Evolutionary conservation across 1,140 invertebrate species (phyloP).

Genomic region (Cephus cinctus): DNA sequence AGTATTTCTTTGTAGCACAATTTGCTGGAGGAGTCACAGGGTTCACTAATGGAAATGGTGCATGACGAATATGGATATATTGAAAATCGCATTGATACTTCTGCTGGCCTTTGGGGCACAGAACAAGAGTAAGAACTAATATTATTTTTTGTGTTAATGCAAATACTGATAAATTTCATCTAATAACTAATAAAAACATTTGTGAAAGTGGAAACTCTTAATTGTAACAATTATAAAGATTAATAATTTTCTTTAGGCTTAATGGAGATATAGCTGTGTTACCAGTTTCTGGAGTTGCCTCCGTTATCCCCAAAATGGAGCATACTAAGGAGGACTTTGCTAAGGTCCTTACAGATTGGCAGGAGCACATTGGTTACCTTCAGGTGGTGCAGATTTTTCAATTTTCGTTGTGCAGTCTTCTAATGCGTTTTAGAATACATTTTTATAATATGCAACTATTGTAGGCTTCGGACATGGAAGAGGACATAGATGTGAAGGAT

Average conservation of each 20-base stretch:
- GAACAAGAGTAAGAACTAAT: slow-evolving; percentile 37
- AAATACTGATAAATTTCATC: no score
- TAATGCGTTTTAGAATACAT: not conserved
- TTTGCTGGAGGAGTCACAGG: slow-evolving; percentile 30
- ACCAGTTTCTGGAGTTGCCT: slow-evolving; percentile 31
- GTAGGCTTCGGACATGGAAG: slow-evolving; percentile 38
- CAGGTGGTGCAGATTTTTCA: slow-evolving; percentile 36
- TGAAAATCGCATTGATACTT: slow-evolving; percentile 25
- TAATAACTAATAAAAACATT: no score
- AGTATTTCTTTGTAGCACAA: slow-evolving; percentile 18
- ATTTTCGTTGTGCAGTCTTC: not conserved
- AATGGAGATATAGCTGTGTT: slow-evolving; percentile 36
- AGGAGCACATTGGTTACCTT: slow-evolving; percentile 47
- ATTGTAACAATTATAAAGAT: slow-evolving; percentile 7
- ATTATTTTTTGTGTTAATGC: no score
- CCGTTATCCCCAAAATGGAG: slow-evolving; percentile 34
- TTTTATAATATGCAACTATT: slow-evolving; percentile 12
- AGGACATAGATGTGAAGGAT: slow-evolving; percentile 35
- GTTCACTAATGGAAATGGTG: slow-evolving; percentile 31
- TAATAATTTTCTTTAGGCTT: slow-evolving; percentile 22
- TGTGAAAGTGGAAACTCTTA: no score
- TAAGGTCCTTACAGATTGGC: slow-evolving; percentile 51
- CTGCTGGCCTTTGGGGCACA: slow-evolving; percentile 32
- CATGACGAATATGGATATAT: slow-evolving; percentile 40
- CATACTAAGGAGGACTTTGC: slow-evolving; percentile 48